Base-by-base conservation (phyloP, 2,888 invertebrate genomes). In the Crematogaster levior region DNA sequence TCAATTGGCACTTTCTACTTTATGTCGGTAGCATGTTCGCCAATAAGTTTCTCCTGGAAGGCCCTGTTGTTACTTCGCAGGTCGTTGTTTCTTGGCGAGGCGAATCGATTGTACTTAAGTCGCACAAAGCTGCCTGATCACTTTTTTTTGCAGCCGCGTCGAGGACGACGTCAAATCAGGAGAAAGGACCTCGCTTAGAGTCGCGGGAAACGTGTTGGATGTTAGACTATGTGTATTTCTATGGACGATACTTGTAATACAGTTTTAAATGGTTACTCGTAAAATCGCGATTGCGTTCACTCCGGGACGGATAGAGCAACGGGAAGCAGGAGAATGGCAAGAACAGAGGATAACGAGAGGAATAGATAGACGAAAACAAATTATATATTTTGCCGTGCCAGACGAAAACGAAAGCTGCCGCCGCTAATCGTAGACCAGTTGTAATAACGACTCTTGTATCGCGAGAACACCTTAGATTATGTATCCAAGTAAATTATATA, bases 401-500 rank as follows among this genome's bases (percentile, higher is more conserved):
- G 89, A 89, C 51, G 86, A 90, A 90, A 86, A 88, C 86, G 43
- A 89, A 70, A 91, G 91, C 90, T 92, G 90, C 89, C 91, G 91
- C 90, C 88, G 89, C 89, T 91, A 92, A 82, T 90, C 88, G 89
- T 92, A 91, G 89, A 89, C 84, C 85, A 86, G 83, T 91, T 90
- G 90, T 91, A 91, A 91, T 88, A 87, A 92, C 87, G 89, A 86
- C 58, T 74, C 81, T 82, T 86, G 84, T 80, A 83, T 80, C 84
- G 79, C 81, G 61, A 84, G 84, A 88, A 82, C 85, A 86, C 88
- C 89, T 90, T 90, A 90, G 88, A 91, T 88, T 91, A 88, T 92
- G 90, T 92, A 92, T 88, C 90, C 90, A 91, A 65, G 91, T 92
- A 92, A 92, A 92, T 92, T 92, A 92, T 91, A 88, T 91, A 91